Evolutionary conservation across 2,888 invertebrate genomes (phyloP).

Genomic region (Acronicta leporina): DNA sequence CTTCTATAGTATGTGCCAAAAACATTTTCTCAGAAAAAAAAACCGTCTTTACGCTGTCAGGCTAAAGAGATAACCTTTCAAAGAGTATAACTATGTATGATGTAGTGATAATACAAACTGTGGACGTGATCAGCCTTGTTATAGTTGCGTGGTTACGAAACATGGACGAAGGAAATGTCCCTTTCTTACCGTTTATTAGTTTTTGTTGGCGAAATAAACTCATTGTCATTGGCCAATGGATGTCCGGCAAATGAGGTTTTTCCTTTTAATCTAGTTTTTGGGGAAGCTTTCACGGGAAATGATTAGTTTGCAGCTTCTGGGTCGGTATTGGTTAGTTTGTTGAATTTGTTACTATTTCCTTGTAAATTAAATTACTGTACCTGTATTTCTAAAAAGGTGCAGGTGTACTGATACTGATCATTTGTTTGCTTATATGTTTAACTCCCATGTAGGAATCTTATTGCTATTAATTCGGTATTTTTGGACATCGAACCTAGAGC

Average conservation of each 20-base stretch:
- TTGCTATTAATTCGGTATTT: too few species aligned
- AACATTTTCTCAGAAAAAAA: constrained; percentile 23
- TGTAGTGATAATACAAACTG: constrained; percentile 50
- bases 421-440: too few species aligned
- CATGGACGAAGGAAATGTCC: constrained; percentile 68
- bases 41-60: constrained; percentile 33
- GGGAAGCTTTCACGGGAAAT: constrained; percentile 54
- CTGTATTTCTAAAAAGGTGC: too few species aligned
- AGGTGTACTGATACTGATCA: too few species aligned
- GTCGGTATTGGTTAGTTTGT: constrained; percentile 8
- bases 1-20: constrained; percentile 32
- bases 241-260: constrained; percentile 59
- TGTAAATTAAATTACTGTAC: neutral
- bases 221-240: constrained; percentile 67
- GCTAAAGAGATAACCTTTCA: constrained; percentile 46
- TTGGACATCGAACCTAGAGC: too few species aligned
- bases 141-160: constrained; percentile 54
- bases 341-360: constrained; percentile 14
- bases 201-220: constrained; percentile 67
- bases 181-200: constrained; percentile 68
- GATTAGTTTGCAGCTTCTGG: constrained; percentile 46
- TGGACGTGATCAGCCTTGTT: constrained; percentile 54
- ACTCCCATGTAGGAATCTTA: too few species aligned
- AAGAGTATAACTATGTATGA: constrained; percentile 55
- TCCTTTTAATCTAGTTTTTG: constrained; percentile 64